Conservation (phyloP, 2,113 vertebrate species). For the Puma concolor region DNA sequence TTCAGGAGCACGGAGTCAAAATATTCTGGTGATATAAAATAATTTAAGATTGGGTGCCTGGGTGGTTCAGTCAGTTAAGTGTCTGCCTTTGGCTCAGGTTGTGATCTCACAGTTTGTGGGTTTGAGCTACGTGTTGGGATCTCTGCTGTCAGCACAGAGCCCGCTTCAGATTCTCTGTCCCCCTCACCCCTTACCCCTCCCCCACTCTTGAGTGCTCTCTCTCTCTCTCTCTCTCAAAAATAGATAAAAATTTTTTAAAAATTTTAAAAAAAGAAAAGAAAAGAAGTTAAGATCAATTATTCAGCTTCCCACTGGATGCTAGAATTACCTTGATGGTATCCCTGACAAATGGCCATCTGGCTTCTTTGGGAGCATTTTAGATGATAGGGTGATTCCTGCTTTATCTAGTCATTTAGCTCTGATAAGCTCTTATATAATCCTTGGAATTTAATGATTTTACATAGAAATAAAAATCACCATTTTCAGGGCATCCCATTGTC, state of each 20-base stretch:
- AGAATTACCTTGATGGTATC: neutral
- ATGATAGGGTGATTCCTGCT: neutral
- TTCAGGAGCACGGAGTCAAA: slow-evolving; percentile 4
- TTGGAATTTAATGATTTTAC: slow-evolving; percentile 40
- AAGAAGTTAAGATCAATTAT: neutral
- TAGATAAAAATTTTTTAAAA: too few relatives aligned
- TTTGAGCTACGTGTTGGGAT: too few relatives aligned
- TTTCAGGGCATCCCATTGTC: neutral
- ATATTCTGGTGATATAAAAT: slow-evolving; percentile 10
- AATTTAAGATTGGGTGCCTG: neutral
- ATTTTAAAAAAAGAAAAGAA: neutral
- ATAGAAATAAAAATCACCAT: slow-evolving; percentile 16
- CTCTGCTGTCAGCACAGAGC: too few relatives aligned
- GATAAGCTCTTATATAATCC: neutral
- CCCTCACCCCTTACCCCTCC: too few relatives aligned
- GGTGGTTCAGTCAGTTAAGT: too few relatives aligned
- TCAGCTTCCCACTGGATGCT: neutral
- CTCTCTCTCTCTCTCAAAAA: too few relatives aligned
- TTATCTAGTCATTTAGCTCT: neutral
- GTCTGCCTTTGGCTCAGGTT: too few relatives aligned
- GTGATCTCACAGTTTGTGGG: too few relatives aligned
- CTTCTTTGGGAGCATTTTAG: neutral
- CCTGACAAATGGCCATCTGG: neutral
- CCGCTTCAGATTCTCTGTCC: too few relatives aligned
- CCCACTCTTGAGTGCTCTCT: too few relatives aligned